phyloP scores from a whole-genome alignment of 2,113 vertebrate genomes.

The Barnardius zonarius region DNA sequence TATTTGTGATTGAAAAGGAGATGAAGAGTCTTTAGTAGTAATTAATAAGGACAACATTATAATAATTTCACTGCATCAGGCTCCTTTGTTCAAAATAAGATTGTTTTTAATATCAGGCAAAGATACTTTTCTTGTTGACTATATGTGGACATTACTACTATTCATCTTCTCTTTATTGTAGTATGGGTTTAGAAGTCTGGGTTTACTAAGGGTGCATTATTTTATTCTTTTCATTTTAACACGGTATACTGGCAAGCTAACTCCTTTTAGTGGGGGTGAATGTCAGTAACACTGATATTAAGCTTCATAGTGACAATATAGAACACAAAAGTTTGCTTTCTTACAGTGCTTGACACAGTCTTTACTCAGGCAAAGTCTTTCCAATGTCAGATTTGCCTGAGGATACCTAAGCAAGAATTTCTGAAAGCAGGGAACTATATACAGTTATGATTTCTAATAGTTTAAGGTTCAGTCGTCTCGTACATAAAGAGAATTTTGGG shows the following conservation, averaged over 20 bases:
- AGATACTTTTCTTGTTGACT: not conserved
- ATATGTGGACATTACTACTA: not conserved
- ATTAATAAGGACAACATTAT: not conserved
- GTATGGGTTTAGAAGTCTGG: not conserved
- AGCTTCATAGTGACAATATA: not conserved
- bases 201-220: not conserved
- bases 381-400: not conserved
- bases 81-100: not conserved
- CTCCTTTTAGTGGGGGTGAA: not conserved
- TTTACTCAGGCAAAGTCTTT: not conserved
- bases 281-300: not conserved
- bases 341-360: not conserved
- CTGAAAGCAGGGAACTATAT: not conserved
- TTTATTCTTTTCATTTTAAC: not conserved
- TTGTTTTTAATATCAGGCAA: not conserved
- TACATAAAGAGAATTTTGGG: not conserved
- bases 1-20: not conserved
- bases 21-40: not conserved
- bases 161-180: not conserved
- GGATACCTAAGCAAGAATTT: not conserved
- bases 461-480: not conserved
- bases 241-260: not conserved
- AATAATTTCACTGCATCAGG: not conserved
- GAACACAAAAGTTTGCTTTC: not conserved
- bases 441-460: not conserved